phyloP scores from a whole-genome alignment of 2,113 vertebrate genomes.

The Rhynchomys soricoides region DNA sequence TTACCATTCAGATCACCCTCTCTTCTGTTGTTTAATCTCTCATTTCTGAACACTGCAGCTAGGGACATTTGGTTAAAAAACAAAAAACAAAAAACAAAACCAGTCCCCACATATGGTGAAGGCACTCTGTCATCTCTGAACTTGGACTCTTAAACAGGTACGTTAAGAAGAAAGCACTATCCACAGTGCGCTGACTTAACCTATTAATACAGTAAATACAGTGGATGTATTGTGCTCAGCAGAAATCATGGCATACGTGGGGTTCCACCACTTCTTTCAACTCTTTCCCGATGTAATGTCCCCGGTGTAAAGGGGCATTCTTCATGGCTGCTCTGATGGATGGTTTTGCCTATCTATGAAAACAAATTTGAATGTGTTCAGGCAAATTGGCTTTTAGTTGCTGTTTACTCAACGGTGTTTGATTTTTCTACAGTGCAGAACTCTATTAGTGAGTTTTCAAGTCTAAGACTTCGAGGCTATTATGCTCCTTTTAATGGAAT shows the following conservation, averaged over 20 bases:
- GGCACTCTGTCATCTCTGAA: background rate
- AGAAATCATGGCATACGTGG: background rate
- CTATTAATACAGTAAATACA: background rate
- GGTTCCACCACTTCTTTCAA: background rate
- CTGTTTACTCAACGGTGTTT: constrained; percentile 53
- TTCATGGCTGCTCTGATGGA: background rate
- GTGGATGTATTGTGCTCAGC: background rate
- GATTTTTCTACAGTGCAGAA: constrained; percentile 63
- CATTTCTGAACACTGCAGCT: background rate
- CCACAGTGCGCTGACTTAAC: background rate
- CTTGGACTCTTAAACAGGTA: background rate
- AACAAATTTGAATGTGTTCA: constrained; percentile 56
- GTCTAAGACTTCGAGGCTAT: constrained; percentile 57
- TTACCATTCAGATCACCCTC: background rate
- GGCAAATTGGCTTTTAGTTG: constrained; percentile 71
- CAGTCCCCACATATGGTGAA: background rate
- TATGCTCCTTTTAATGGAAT: constrained; percentile 67
- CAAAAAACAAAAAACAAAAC: background rate
- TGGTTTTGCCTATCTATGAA: constrained; percentile 35
- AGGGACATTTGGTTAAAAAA: background rate
- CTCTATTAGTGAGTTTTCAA: constrained; percentile 66
- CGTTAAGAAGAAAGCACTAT: background rate
- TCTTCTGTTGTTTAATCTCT: background rate
- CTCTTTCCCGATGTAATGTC: background rate
- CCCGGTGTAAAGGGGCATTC: background rate